These are phyloP conservation scores for Temnothorax unifasciatus DNA, from an alignment of 2,888 invertebrate genomes.

Conservation along the genomic window DNA sequence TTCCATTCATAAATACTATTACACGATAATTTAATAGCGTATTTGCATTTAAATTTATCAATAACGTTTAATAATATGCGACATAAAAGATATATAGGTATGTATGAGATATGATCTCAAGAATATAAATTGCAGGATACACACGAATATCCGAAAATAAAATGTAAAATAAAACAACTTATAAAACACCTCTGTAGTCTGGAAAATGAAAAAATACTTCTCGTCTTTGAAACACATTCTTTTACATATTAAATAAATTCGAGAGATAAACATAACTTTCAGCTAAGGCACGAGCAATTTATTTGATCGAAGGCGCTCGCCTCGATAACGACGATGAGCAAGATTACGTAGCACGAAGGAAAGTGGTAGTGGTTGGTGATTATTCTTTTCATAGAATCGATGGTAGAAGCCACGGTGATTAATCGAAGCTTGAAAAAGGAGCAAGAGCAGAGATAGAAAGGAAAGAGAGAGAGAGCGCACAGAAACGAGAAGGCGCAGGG, in stretches of 20 bases:
- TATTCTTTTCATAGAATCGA: slow-evolving; percentile 40
- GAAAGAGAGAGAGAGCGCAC: background rate
- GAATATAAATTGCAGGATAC: background rate
- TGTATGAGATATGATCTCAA: background rate
- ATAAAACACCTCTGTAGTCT: background rate
- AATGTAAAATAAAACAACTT: background rate
- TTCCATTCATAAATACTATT: background rate
- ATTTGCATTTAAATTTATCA: slow-evolving; percentile 12
- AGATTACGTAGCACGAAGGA: slow-evolving; percentile 28
- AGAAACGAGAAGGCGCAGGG: too few relatives aligned
- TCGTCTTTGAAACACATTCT: background rate
- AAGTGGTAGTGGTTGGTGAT: slow-evolving; percentile 36
- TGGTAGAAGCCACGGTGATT: slow-evolving; percentile 37
- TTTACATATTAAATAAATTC: slow-evolving; percentile 12
- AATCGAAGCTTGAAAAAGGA: slow-evolving; percentile 27
- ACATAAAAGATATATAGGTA: background rate
- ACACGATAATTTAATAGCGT: background rate
- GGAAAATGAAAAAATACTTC: background rate
- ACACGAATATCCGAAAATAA: background rate
- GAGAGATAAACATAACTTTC: background rate
- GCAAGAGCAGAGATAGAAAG: background rate
- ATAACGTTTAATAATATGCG: background rate
- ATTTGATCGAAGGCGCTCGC: background rate
- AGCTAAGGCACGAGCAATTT: background rate
- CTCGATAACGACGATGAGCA: slow-evolving; percentile 18